Conservation (phyloP, 2,888 invertebrate genomes). For the Psylliodes chrysocephalus region DNA sequence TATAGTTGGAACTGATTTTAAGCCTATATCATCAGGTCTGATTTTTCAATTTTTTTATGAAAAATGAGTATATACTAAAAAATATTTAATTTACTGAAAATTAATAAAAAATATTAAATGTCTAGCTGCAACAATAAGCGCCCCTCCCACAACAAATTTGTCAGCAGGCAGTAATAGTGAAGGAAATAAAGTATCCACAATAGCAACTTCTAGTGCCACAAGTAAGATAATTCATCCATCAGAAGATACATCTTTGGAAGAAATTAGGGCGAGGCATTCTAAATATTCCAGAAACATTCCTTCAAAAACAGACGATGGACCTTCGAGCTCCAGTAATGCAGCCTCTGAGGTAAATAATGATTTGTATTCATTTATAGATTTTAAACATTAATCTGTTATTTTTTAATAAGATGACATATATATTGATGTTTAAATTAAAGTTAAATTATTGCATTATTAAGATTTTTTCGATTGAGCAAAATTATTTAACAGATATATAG, state of each 20-base stretch:
- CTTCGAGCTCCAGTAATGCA: slow-evolving; percentile 57
- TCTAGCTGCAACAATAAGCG: slow-evolving; percentile 80
- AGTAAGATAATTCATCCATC: slow-evolving; percentile 94
- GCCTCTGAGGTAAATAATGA: slow-evolving; percentile 57
- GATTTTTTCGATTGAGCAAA: too few relatives aligned
- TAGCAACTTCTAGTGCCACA: slow-evolving; percentile 83
- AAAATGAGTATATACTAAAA: too few relatives aligned
- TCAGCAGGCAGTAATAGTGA: slow-evolving; percentile 53
- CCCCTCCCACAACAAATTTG: slow-evolving; percentile 72
- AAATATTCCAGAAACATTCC: slow-evolving; percentile 68
- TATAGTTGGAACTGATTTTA: slow-evolving; percentile 72
- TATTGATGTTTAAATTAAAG: too few relatives aligned
- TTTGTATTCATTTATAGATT: not conserved
- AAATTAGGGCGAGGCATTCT: slow-evolving; percentile 76
- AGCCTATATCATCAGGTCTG: slow-evolving; percentile 72
- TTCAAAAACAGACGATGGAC: slow-evolving; percentile 56
- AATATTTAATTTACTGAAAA: too few relatives aligned
- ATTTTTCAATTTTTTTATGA: slow-evolving; percentile 1
- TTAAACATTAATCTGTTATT: too few relatives aligned
- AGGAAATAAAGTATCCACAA: slow-evolving; percentile 66
- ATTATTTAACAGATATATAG: too few relatives aligned
- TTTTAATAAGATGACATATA: too few relatives aligned
- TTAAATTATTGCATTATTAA: too few relatives aligned
- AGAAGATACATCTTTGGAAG: slow-evolving; percentile 91
- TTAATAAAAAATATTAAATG: too few relatives aligned